phyloP scores from a whole-genome alignment of 2,797 vertebrate genomes.

The Hippopotamyrus pictus region DNA sequence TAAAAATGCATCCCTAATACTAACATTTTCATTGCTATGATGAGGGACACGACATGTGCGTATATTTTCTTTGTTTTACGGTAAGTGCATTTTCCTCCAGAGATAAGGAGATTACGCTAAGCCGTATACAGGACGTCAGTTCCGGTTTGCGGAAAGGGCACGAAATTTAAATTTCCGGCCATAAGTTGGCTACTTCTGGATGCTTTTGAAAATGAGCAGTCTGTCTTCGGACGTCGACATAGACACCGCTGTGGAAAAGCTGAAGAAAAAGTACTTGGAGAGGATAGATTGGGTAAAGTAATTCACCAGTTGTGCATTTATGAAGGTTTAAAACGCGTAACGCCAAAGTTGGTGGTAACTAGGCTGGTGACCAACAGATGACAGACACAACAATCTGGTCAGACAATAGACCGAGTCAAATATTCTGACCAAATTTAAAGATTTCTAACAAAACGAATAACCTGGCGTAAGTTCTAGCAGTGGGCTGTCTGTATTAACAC shows the following conservation, averaged over 20 bases:
- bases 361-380: not conserved
- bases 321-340: not conserved
- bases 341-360: not conserved
- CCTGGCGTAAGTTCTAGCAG: not conserved
- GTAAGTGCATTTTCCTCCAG: not conserved
- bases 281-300: constrained; percentile 39
- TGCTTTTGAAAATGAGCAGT: constrained; percentile 4
- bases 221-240: not conserved
- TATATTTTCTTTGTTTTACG: not conserved
- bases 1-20: not conserved
- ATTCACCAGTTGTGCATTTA: not conserved
- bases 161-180: constrained; percentile 10
- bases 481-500: not conserved
- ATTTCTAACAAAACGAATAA: not conserved
- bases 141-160: not conserved
- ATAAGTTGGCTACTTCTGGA: not conserved
- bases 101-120: not conserved
- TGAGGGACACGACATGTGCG: not conserved
- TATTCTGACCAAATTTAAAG: not conserved
- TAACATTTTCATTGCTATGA: not conserved
- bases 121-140: not conserved
- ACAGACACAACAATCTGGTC: not conserved
- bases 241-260: constrained; percentile 20
- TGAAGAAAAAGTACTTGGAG: constrained; percentile 34
- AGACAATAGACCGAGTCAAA: not conserved